Conservation (phyloP, 2,888 invertebrate genomes). For the Drosophila fungiperda region DNA sequence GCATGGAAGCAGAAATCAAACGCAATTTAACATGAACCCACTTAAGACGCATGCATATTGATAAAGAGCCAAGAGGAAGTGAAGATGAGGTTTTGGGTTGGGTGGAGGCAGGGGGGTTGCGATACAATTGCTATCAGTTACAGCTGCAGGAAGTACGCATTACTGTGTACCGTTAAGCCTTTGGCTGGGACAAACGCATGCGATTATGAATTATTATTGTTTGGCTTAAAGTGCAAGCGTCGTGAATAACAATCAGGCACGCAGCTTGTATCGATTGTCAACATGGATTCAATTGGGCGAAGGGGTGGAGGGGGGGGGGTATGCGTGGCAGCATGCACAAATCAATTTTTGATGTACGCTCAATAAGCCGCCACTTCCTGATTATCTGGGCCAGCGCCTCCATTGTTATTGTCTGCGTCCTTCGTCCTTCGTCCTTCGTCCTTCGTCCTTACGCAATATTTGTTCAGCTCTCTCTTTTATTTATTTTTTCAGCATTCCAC, state of each 20-base stretch:
- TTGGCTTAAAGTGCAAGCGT: conserved; percentile 56
- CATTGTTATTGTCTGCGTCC: conserved; percentile 49
- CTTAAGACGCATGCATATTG: conserved; percentile 76
- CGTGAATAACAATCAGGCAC: conserved; percentile 45
- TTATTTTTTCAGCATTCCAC: conserved; percentile 42
- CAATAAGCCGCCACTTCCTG: conserved; percentile 79
- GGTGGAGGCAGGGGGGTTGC: too few relatives aligned
- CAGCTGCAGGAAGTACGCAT: conserved; percentile 79
- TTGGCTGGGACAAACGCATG: conserved; percentile 68
- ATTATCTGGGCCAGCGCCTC: conserved; percentile 66
- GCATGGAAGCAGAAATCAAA: conserved; percentile 38
- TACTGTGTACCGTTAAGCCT: conserved; percentile 75
- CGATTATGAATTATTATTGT: conserved; percentile 82
- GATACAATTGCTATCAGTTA: conserved; percentile 77
- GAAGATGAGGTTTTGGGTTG: neutral
- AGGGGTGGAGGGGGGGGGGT: too few relatives aligned
- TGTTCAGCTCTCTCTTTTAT: conserved; percentile 13
- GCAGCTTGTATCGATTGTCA: conserved; percentile 65
- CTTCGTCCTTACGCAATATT: conserved; percentile 6
- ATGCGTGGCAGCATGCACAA: conserved; percentile 44
- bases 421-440: conserved; percentile 32
- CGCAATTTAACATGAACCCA: conserved; percentile 62
- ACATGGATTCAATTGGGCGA: neutral
- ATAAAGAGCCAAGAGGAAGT: conserved; percentile 51
- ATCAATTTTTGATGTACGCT: conserved; percentile 80